Percentiles rank a stretch among this genome's conserved stretches.
phyloP scores from a whole-genome alignment of 2,797 vertebrate species.

The Capromys pilorides region DNA sequence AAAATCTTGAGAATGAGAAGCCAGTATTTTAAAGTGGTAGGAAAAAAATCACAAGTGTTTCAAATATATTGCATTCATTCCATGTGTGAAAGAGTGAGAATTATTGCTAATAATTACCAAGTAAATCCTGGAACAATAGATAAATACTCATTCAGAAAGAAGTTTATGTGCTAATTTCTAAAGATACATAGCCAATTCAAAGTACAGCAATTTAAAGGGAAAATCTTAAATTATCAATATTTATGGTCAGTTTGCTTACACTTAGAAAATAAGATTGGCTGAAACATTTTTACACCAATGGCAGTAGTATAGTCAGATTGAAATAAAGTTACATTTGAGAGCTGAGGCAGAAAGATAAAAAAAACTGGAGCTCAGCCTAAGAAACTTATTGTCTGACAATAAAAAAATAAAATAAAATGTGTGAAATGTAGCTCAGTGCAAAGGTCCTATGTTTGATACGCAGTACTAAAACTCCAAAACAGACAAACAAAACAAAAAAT shows the following conservation, averaged over 20 bases:
- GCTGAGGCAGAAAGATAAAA: neutral
- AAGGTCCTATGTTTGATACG: neutral
- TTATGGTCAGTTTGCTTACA: neutral
- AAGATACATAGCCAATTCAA: neutral
- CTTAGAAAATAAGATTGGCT: neutral
- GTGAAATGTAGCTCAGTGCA: neutral
- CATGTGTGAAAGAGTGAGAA: neutral
- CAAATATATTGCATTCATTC: neutral
- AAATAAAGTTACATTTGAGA: constrained; percentile 5
- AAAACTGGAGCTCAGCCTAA: neutral
- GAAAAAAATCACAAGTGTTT: neutral
- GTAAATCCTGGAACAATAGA: neutral
- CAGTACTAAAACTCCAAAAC: neutral
- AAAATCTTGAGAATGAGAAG: neutral
- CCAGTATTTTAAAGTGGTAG: neutral
- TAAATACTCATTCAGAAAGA: neutral
- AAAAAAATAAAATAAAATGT: neutral
- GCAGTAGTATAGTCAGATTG: neutral
- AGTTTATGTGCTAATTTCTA: neutral
- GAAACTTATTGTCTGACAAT: neutral
- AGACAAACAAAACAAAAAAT: neutral
- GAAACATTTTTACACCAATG: neutral
- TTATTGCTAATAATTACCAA: neutral
- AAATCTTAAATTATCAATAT: neutral
- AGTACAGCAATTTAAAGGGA: neutral